These are phyloP conservation scores for Gymnosoma rotundatum DNA, from an alignment of 2,888 invertebrate genomes.

Conservation along the genomic window DNA sequence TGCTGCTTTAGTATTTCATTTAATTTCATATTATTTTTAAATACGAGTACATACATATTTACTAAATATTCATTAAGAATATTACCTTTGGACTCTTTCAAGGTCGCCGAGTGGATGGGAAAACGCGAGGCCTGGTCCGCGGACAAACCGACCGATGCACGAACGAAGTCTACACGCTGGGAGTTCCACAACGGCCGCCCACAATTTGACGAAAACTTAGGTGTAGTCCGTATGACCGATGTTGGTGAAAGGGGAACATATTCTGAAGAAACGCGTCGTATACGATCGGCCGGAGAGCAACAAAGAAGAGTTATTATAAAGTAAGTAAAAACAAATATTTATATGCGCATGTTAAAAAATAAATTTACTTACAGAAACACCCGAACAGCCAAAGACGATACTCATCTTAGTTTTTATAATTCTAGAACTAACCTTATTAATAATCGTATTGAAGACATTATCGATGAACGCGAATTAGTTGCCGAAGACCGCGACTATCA, in stretches of 20 bases:
- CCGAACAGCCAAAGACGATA: slow-evolving; percentile 80
- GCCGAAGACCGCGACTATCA: slow-evolving; percentile 71
- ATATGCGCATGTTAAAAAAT: neutral
- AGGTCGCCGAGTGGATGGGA: slow-evolving; percentile 87
- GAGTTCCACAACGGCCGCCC: slow-evolving; percentile 86
- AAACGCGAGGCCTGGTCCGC: slow-evolving; percentile 94
- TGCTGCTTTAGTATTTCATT: neutral
- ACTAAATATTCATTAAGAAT: neutral
- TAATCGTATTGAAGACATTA: slow-evolving; percentile 81
- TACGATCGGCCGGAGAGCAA: slow-evolving; percentile 80
- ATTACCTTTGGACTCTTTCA: slow-evolving; percentile 13
- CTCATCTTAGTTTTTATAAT: slow-evolving; percentile 81
- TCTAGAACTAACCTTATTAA: slow-evolving; percentile 82
- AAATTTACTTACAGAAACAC: slow-evolving; percentile 76
- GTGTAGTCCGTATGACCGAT: slow-evolving; percentile 66
- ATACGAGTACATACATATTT: neutral
- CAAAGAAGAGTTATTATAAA: slow-evolving; percentile 80
- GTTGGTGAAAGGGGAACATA: slow-evolving; percentile 69
- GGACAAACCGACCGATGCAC: slow-evolving; percentile 85
- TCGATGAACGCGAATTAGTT: slow-evolving; percentile 76
- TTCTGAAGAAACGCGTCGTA: slow-evolving; percentile 73
- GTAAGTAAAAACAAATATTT: slow-evolving; percentile 71
- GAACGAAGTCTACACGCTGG: slow-evolving; percentile 88
- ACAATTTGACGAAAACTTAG: slow-evolving; percentile 81
- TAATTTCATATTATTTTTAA: neutral